phyloP scores from a whole-genome alignment of 2,797 vertebrate genomes.

The Microctenopoma stevenorrisi region DNA sequence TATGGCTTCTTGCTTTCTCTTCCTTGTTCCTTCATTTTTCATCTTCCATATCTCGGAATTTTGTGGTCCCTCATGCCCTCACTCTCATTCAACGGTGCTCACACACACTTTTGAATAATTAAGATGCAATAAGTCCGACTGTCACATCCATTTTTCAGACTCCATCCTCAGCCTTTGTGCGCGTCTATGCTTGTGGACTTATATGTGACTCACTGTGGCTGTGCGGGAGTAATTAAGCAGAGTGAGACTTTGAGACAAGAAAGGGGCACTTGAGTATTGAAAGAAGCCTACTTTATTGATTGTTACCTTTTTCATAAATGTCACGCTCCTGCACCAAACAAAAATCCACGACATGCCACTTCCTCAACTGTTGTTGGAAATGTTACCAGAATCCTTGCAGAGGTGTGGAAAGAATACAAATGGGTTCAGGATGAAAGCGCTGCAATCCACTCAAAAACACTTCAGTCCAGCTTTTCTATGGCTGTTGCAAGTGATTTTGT shows the following conservation, averaged over 20 bases:
- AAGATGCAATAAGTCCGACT: conserved; percentile 71
- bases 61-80: not conserved
- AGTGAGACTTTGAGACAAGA: conserved; percentile 5
- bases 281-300: conserved; percentile 42
- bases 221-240: not conserved
- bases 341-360: conserved; percentile 28
- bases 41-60: conserved; percentile 14
- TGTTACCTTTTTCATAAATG: conserved; percentile 33
- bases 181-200: conserved; percentile 1
- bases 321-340: conserved; percentile 20
- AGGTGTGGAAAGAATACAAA: conserved; percentile 27
- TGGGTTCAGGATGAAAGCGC: conserved; percentile 22
- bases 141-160: conserved; percentile 61
- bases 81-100: conserved; percentile 26
- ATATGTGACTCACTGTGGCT: conserved; percentile 1
- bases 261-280: conserved; percentile 17
- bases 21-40: conserved; percentile 31
- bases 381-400: conserved; percentile 9
- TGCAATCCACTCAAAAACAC: conserved; percentile 21
- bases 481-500: conserved; percentile 42
- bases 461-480: conserved; percentile 39
- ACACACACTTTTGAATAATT: conserved; percentile 70
- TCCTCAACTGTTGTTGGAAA: conserved; percentile 21
- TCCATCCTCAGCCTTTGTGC: conserved; percentile 14
- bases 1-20: conserved; percentile 7